A percentile compares a stretch with the other conserved stretches of the same genome.
These are phyloP conservation scores for Folsomia candida DNA, from an alignment of 2,888 invertebrate genomes.

Conservation along the genomic window DNA sequence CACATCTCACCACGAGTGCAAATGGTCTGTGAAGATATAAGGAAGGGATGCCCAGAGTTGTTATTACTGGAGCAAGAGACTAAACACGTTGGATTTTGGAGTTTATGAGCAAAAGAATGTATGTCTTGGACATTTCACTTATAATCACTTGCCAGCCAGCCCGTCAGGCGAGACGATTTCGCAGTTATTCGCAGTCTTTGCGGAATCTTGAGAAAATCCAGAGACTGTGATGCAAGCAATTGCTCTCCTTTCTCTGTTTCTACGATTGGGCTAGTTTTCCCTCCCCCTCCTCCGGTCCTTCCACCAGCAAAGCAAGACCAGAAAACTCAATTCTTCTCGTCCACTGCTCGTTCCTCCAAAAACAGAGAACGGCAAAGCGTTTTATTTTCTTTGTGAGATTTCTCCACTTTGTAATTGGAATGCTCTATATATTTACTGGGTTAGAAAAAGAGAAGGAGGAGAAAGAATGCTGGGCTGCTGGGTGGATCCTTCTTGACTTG, in stretches of 20 bases:
- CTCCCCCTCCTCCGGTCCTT: background rate
- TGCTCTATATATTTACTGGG: background rate
- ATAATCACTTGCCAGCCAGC: slow-evolving; percentile 28
- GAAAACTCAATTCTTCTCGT: no score
- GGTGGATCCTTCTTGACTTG: background rate
- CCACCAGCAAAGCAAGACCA: background rate
- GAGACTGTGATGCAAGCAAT: background rate
- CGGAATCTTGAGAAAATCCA: background rate
- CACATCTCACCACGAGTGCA: background rate
- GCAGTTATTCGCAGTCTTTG: background rate
- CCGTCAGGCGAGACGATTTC: background rate
- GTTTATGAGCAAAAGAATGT: slow-evolving; percentile 21
- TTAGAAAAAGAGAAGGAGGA: background rate
- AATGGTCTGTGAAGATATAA: slow-evolving; percentile 1
- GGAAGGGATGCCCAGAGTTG: slow-evolving; percentile 1
- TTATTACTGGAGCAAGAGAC: background rate
- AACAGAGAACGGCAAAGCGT: no score
- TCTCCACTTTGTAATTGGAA: background rate
- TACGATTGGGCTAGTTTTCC: background rate
- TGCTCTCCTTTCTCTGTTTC: background rate
- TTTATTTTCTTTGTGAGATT: background rate
- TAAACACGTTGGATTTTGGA: slow-evolving; percentile 2
- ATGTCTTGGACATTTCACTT: slow-evolving; percentile 28
- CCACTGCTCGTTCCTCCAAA: no score
- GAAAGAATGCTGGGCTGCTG: background rate